Evolutionary conservation across 2,797 vertebrate species (phyloP).

Genomic region (Oreonectes daqikongensis): DNA sequence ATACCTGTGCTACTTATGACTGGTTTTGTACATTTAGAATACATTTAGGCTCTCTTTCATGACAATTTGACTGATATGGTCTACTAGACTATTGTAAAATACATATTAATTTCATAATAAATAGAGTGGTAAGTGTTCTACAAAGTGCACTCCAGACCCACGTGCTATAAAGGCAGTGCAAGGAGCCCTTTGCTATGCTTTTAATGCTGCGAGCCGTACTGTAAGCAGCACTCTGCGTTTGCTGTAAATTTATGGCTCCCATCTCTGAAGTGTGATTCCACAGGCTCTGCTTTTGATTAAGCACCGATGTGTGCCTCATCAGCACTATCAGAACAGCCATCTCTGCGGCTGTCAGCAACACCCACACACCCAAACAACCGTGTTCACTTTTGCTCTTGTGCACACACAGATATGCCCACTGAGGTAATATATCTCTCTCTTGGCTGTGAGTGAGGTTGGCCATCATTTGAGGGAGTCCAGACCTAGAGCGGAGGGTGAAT

Average conservation of each 20-base stretch:
- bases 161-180: background rate
- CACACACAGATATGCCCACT: conserved; percentile 32
- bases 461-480: conserved; percentile 45
- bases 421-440: conserved; percentile 45
- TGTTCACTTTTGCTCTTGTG: conserved; percentile 24
- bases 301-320: conserved; percentile 53
- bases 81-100: background rate
- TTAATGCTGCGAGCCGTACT: background rate
- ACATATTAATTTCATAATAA: conserved; percentile 16
- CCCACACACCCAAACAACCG: conserved; percentile 24
- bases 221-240: conserved; percentile 30
- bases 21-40: no score
- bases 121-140: conserved; percentile 10
- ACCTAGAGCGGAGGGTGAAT: conserved; percentile 18
- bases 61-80: background rate
- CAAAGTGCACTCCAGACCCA: background rate
- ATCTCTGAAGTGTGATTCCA: conserved; percentile 53
- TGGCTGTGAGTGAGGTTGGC: conserved; percentile 48
- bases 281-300: conserved; percentile 56
- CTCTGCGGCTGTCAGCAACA: conserved; percentile 41
- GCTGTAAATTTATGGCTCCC: conserved; percentile 55
- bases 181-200: conserved; percentile 19
- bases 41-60: no score
- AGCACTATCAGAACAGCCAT: conserved; percentile 53
- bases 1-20: no score